Base-by-base conservation (phyloP, 1,140 invertebrate genomes). In the Rhopalosiphum maidis region DNA sequence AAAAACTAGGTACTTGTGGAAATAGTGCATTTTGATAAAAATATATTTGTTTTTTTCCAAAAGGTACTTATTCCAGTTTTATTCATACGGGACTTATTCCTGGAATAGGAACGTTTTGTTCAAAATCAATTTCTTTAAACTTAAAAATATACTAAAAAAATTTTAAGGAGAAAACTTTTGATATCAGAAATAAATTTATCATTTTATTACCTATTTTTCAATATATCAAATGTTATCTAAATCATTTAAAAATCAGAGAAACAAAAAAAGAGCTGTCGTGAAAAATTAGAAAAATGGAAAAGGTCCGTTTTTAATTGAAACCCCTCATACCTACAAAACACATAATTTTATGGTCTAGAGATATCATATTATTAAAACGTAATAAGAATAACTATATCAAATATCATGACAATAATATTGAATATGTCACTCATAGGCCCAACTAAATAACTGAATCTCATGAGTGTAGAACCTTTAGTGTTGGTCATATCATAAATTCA, bases 21-120 rank as follows among this genome's bases (percentile, higher is more conserved):
- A 85, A 85, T 85, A 41, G 37, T 85, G 83, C 83, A n/a, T 85
- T 85, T 85, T 85, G 37, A 85, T 41, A 11, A 85, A 85, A 41
- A 35, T 23, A 4, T 21, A 85, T 21, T 85, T 85, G 18, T 35
- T 85, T 85, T 41, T 35, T 85, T 85, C 37, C 83, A 41, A 86
- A n/a, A 68, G 30, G 30, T n/a, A n/a, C n/a, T 68, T n/a, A 68
- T n/a, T 68, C 30, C 30, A 68, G 60, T n/a, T 68, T n/a, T 68
- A 11, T 68, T n/a, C 60, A 68, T 30, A 68, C n/a, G 1, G 6
- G 8, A 68, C 25, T 68, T 68, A 68, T 68, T 68, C 25, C 30
- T 68, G 60, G 60, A n/a, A 68, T 9, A 68, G 30, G 7, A 15
- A 86, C 11, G 83, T 86, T 86, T 86, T 86, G 83, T 35, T 22